These are phyloP conservation scores for Hippoglossus stenolepis DNA, from an alignment of 2,113 vertebrate species.

Conservation along the genomic window DNA sequence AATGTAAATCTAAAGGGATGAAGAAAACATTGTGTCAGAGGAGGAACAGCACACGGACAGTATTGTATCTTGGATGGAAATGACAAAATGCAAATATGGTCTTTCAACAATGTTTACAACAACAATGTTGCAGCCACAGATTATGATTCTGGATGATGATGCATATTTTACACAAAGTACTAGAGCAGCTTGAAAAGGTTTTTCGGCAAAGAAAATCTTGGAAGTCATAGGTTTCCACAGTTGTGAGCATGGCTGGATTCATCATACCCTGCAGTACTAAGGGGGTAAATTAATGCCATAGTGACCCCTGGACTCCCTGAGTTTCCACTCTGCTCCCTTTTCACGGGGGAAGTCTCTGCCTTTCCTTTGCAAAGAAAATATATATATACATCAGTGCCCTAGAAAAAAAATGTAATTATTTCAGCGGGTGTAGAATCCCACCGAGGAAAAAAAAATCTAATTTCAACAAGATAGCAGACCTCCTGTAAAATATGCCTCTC, in stretches of 20 bases:
- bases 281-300: constrained; percentile 47
- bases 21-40: no score
- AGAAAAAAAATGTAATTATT: constrained; percentile 68
- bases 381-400: constrained; percentile 41
- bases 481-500: constrained; percentile 48
- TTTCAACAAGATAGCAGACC: constrained; percentile 48
- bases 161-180: not conserved
- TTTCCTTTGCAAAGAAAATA: constrained; percentile 27
- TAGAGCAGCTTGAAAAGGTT: not conserved
- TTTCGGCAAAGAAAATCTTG: not conserved
- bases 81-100: not conserved
- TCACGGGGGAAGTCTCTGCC: not conserved
- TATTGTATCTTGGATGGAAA: not conserved
- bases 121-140: not conserved
- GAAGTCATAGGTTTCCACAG: not conserved
- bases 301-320: constrained; percentile 35
- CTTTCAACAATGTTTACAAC: not conserved
- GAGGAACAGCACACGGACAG: not conserved
- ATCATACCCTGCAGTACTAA: not conserved
- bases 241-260: constrained; percentile 8
- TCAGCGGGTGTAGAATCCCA: constrained; percentile 55
- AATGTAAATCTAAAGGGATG: no score
- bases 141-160: not conserved
- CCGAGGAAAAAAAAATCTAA: constrained; percentile 46
- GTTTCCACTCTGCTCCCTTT: constrained; percentile 24